These are phyloP conservation scores for Drosophila anomelani DNA, from an alignment of 2,888 invertebrate species.

Conservation along the genomic window DNA sequence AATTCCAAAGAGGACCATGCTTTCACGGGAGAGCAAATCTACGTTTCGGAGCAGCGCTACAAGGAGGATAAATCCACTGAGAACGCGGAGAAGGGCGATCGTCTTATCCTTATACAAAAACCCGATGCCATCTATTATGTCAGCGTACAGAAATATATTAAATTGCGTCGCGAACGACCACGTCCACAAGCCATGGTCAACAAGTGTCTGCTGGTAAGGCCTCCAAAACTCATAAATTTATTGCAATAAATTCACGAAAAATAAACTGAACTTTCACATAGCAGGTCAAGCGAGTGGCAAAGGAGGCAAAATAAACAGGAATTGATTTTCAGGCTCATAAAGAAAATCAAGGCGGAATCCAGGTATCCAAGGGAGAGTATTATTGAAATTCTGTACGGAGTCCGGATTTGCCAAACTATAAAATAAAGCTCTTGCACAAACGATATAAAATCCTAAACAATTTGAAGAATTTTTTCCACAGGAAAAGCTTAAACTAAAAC, in stretches of 20 bases:
- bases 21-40: not conserved
- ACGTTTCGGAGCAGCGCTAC: conserved; percentile 52
- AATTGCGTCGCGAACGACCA: conserved; percentile 46
- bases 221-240: not conserved
- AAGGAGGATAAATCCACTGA: conserved; percentile 47
- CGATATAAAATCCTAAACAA: not conserved
- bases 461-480: not conserved
- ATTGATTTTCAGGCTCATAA: not conserved
- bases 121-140: conserved; percentile 17
- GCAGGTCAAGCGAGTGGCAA: conserved; percentile 12
- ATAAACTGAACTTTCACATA: not conserved
- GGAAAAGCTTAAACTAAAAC: not conserved
- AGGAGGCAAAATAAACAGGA: not conserved
- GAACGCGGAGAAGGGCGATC: conserved; percentile 24
- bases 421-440: not conserved
- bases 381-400: conserved; percentile 5
- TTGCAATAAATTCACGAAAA: conserved; percentile 4
- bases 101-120: conserved; percentile 25
- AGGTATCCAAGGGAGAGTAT: not conserved
- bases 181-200: conserved; percentile 11
- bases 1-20: not conserved
- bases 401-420: not conserved
- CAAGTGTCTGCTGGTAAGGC: conserved; percentile 41
- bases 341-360: not conserved
- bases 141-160: conserved; percentile 31